Percentiles rank a stretch among this genome's conserved stretches.
Evolutionary conservation across 2,797 vertebrate species (phyloP).

Genomic region (Leptodactylus fallax): DNA sequence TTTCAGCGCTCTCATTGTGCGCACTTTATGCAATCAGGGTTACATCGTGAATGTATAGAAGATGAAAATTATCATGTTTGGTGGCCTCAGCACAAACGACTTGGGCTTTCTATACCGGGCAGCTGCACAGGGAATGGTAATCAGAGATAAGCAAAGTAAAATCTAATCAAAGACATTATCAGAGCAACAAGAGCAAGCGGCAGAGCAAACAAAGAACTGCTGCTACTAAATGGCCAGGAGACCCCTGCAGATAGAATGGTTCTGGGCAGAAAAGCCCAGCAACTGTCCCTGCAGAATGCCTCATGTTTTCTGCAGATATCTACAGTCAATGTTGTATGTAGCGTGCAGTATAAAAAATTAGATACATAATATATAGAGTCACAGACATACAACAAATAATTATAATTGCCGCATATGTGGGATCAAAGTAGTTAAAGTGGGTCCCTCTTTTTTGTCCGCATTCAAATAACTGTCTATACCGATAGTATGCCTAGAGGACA

Average conservation of each 20-base stretch:
- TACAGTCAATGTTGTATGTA: background rate
- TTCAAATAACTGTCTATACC: too few relatives aligned
- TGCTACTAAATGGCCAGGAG: background rate
- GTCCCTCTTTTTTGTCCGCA: too few relatives aligned
- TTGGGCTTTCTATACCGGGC: slow-evolving; percentile 46
- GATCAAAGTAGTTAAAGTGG: too few relatives aligned
- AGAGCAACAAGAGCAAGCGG: background rate
- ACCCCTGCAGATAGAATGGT: background rate
- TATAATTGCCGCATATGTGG: too few relatives aligned
- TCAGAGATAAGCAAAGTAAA: slow-evolving; percentile 47
- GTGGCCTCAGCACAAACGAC: slow-evolving; percentile 52
- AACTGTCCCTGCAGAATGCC: background rate
- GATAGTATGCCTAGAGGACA: too few relatives aligned
- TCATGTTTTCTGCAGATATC: too few relatives aligned
- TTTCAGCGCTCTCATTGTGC: slow-evolving; percentile 21
- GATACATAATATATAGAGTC: too few relatives aligned
- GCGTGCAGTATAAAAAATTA: too few relatives aligned
- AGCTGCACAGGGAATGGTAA: slow-evolving; percentile 55
- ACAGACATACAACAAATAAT: background rate
- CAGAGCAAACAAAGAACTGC: background rate
- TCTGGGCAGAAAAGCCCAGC: background rate
- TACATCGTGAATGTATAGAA: slow-evolving; percentile 36
- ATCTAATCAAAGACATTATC: slow-evolving; percentile 51
- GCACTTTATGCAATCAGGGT: slow-evolving; percentile 53
- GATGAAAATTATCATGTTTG: slow-evolving; percentile 48